phyloP scores from a whole-genome alignment of 2,888 invertebrate species.

The Digitonthophagus gazella region DNA sequence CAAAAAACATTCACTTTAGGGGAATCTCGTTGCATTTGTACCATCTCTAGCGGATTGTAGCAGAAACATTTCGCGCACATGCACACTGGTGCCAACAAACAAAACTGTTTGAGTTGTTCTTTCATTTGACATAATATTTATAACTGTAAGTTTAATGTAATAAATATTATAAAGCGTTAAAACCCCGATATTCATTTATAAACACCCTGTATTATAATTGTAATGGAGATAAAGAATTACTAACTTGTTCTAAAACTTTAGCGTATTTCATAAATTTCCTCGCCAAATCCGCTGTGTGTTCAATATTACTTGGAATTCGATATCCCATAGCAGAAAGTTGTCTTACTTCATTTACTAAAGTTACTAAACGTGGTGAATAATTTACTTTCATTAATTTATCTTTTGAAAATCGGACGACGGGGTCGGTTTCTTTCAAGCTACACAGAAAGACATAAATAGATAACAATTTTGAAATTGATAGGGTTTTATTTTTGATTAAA shows the following conservation, averaged over 20 bases:
- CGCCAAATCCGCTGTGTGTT: slow-evolving; percentile 68
- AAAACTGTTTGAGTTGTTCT: no score
- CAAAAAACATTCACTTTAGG: no score
- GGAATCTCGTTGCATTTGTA: no score
- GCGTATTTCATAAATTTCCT: slow-evolving; percentile 81
- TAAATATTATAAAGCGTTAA: no score
- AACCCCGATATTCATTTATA: background rate
- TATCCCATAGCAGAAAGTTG: slow-evolving; percentile 82
- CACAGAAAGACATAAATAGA: no score
- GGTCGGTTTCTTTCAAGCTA: slow-evolving; percentile 65
- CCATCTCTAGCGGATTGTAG: no score
- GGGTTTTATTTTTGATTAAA: no score
- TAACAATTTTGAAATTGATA: no score
- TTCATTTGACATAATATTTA: no score
- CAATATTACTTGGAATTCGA: slow-evolving; percentile 70
- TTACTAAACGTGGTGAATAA: slow-evolving; percentile 82
- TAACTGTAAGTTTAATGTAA: no score
- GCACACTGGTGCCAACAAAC: no score
- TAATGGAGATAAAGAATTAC: background rate
- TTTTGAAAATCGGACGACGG: slow-evolving; percentile 77
- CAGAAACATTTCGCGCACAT: no score
- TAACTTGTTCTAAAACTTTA: slow-evolving; percentile 82
- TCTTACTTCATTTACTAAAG: slow-evolving; percentile 83
- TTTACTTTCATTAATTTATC: slow-evolving; percentile 83
- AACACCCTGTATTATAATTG: background rate